Evolutionary conservation across 2,113 vertebrate genomes (phyloP).

Genomic region (Odocoileus virginianus): DNA sequence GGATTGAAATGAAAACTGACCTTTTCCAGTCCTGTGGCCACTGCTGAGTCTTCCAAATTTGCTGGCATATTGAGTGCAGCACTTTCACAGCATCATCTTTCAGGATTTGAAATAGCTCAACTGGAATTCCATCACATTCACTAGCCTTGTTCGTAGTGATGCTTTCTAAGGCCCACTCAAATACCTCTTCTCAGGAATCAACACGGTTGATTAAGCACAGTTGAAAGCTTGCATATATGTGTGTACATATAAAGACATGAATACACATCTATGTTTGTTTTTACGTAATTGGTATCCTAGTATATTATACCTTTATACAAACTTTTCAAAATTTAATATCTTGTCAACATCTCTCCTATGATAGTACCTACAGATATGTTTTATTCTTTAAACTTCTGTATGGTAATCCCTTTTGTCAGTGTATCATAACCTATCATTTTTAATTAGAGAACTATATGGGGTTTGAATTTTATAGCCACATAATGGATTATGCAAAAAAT

Average conservation of each 20-base stretch:
- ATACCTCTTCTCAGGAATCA: neutral
- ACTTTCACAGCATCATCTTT: too few relatives aligned
- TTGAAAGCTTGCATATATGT: neutral
- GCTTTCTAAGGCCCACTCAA: neutral
- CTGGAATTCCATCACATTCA: too few relatives aligned
- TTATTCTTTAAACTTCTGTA: neutral
- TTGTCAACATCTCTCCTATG: neutral
- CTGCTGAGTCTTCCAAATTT: too few relatives aligned
- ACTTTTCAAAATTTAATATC: neutral
- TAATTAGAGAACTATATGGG: neutral
- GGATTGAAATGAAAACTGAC: too few relatives aligned
- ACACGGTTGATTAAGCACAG: neutral
- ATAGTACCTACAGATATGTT: neutral
- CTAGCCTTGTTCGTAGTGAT: too few relatives aligned
- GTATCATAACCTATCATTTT: neutral
- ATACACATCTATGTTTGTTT: neutral
- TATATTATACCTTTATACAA: neutral
- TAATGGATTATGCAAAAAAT: neutral
- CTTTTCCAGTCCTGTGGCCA: too few relatives aligned
- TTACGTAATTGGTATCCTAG: neutral
- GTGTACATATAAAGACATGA: neutral
- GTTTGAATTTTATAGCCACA: neutral
- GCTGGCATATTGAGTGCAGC: too few relatives aligned
- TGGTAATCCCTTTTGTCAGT: neutral
- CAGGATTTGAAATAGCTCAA: too few relatives aligned